phyloP scores from a whole-genome alignment of 2,888 invertebrate species.

The Lycophotia porphyrea region DNA sequence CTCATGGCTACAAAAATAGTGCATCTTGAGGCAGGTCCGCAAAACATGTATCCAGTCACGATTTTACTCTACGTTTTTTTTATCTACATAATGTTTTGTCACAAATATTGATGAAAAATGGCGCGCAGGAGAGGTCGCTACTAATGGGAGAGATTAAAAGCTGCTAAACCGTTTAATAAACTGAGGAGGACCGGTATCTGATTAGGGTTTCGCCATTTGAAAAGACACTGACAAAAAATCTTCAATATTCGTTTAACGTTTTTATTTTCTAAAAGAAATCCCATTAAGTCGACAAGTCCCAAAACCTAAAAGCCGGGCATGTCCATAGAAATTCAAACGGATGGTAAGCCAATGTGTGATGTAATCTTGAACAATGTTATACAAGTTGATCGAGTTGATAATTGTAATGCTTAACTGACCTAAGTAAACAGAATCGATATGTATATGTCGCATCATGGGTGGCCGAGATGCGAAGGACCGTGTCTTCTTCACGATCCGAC shows the following conservation, averaged over 20 bases:
- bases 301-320: background rate
- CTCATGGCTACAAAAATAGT: background rate
- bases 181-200: background rate
- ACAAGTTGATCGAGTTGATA: conserved; percentile 30
- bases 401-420: background rate
- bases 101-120: background rate
- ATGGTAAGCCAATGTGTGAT: conserved; percentile 1
- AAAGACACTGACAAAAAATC: background rate
- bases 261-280: background rate
- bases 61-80: too few relatives aligned
- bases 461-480: too few relatives aligned
- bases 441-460: too few relatives aligned
- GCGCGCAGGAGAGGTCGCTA: background rate
- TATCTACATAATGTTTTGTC: background rate
- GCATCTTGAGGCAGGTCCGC: background rate
- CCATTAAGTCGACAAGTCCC: background rate
- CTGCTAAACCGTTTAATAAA: background rate
- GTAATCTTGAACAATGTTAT: conserved; percentile 29
- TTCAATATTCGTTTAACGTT: background rate
- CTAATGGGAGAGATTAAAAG: background rate
- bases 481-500: too few relatives aligned
- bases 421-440: background rate
- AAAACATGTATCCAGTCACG: background rate
- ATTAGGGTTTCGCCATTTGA: background rate
- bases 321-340: background rate